Evolutionary conservation across 2,888 invertebrate species (phyloP).

Genomic region (Heliconius ethilla): DNA sequence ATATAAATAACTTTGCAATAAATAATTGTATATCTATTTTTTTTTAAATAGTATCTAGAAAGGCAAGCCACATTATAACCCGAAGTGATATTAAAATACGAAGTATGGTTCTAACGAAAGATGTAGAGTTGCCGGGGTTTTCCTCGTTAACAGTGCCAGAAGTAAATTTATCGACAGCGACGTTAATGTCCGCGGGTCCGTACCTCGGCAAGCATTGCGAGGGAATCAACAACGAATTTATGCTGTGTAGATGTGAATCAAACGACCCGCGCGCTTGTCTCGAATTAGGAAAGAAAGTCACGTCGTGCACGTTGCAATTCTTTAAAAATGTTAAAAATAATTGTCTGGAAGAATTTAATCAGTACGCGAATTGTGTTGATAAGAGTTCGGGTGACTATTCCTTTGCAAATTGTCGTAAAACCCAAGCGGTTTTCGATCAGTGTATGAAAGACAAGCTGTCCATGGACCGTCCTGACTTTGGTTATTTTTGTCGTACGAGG

Average conservation of each 20-base stretch:
- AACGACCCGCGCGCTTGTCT: slow-evolving; percentile 93
- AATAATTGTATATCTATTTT: neutral
- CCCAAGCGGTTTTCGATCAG: slow-evolving; percentile 90
- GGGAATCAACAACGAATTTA: slow-evolving; percentile 94
- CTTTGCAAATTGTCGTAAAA: slow-evolving; percentile 88
- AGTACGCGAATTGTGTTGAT: slow-evolving; percentile 88
- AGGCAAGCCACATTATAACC: neutral
- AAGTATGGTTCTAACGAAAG: slow-evolving; percentile 85
- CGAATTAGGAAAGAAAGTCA: slow-evolving; percentile 92
- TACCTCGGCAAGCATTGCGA: slow-evolving; percentile 97
- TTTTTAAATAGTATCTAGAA: neutral
- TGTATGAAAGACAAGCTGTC: slow-evolving; percentile 90
- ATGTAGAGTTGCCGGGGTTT: slow-evolving; percentile 87
- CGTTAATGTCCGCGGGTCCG: slow-evolving; percentile 92
- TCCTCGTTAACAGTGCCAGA: slow-evolving; percentile 91
- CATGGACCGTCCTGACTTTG: slow-evolving; percentile 89
- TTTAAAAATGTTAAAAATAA: slow-evolving; percentile 90
- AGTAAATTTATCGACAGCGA: slow-evolving; percentile 89
- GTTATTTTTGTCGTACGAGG: slow-evolving; percentile 89
- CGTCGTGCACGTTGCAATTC: slow-evolving; percentile 91
- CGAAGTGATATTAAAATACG: neutral
- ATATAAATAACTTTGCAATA: neutral
- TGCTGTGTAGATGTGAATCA: slow-evolving; percentile 91
- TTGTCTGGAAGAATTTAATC: slow-evolving; percentile 91
- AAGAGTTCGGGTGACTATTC: slow-evolving; percentile 86